phyloP scores from a whole-genome alignment of 2,797 vertebrate genomes.

The Aphelocoma californica region DNA sequence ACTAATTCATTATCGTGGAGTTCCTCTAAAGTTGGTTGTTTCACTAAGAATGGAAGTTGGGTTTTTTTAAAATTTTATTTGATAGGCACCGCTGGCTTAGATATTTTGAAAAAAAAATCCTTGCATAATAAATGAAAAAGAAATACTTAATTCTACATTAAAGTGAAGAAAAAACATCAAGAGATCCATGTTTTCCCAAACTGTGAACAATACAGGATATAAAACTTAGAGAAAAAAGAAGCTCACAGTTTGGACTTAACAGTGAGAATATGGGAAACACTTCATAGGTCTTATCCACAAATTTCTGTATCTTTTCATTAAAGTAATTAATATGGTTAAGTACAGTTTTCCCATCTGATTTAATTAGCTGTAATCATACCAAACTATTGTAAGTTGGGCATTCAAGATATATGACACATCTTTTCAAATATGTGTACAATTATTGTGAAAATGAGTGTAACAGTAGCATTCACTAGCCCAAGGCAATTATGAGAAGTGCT shows the following conservation, averaged over 20 bases:
- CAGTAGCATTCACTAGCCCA: conserved; percentile 14
- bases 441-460: conserved; percentile 53
- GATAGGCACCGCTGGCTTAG: background rate
- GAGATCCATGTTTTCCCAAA: background rate
- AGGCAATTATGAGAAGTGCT: conserved; percentile 50
- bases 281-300: background rate
- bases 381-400: conserved; percentile 37
- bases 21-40: background rate
- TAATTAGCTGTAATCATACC: conserved; percentile 58
- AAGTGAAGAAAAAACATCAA: background rate
- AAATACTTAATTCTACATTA: background rate
- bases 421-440: conserved; percentile 49
- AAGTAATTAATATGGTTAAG: conserved; percentile 35
- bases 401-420: conserved; percentile 21
- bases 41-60: background rate
- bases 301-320: conserved; percentile 16
- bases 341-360: conserved; percentile 43
- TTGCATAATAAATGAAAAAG: background rate
- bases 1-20: background rate
- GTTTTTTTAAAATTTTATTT: background rate
- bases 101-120: background rate
- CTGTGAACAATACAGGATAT: background rate
- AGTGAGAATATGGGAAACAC: background rate
- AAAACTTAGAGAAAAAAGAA: background rate
- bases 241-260: background rate